Conservation (phyloP, 37 sponge, comb jelly and placozoan genomes). For the Bolinopsis microptera region DNA sequence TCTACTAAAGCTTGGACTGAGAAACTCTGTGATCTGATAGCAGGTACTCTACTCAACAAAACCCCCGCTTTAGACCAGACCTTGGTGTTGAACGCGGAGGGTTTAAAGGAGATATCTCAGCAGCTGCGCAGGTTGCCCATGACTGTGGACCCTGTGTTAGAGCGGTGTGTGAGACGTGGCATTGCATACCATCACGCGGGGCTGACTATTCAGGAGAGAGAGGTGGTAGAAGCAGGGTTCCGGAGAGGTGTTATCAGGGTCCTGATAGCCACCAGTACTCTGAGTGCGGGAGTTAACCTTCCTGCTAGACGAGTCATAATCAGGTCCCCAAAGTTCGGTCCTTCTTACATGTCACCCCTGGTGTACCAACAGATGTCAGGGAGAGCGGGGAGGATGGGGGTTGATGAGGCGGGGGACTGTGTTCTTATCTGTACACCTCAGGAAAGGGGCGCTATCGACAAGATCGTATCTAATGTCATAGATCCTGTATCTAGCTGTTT, state of each 20-base stretch:
- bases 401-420: constrained; percentile 90
- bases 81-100: not conserved
- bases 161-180: constrained; percentile 71
- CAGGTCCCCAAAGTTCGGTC: constrained; percentile 84
- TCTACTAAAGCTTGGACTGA: constrained; percentile 91
- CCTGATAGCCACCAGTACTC: constrained; percentile 93
- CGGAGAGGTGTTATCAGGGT: constrained; percentile 74
- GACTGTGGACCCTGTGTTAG: constrained; percentile 85
- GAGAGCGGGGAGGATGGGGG: constrained; percentile 95
- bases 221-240: constrained; percentile 89
- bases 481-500: constrained; percentile 88
- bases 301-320: constrained; percentile 96
- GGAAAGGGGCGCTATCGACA: constrained; percentile 70
- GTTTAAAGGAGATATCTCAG: constrained; percentile 69
- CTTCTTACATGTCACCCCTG: constrained; percentile 75
- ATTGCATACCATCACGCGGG: constrained; percentile 99
- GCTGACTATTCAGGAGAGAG: constrained; percentile 96
- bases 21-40: constrained; percentile 73
- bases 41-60: not conserved
- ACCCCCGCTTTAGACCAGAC: not conserved
- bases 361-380: constrained; percentile 98
- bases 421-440: constrained; percentile 90
- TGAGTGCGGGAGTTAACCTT: constrained; percentile 96
- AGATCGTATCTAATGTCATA: constrained; percentile 75
- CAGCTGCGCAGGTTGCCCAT: constrained; percentile 82